These are phyloP conservation scores for Drosophila pachea DNA, from an alignment of 1,140 invertebrate species.

Conservation along the genomic window DNA sequence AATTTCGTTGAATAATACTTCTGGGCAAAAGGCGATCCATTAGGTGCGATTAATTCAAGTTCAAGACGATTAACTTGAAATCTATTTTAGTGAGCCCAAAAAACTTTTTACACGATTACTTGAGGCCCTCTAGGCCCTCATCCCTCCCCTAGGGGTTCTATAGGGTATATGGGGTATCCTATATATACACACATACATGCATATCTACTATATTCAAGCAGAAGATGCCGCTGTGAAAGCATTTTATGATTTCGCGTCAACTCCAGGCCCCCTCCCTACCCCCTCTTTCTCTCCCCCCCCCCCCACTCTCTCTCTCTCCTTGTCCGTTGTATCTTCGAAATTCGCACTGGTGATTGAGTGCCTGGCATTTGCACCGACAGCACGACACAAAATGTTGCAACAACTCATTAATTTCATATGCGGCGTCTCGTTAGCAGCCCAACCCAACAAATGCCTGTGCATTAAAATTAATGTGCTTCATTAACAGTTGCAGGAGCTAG, in stretches of 20 bases:
- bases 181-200: neutral
- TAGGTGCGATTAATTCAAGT: neutral
- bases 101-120: no score
- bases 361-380: slow-evolving; percentile 51
- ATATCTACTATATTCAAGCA: neutral
- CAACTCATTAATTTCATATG: slow-evolving; percentile 61
- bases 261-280: neutral
- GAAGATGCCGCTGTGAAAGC: slow-evolving; percentile 11
- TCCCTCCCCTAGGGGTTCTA: no score
- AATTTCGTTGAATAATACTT: slow-evolving; percentile 3
- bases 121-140: no score
- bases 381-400: slow-evolving; percentile 36
- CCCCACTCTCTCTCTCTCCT: neutral
- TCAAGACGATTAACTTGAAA: no score
- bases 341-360: slow-evolving; percentile 55
- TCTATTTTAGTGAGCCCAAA: no score
- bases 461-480: slow-evolving; percentile 66
- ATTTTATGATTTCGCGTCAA: slow-evolving; percentile 14
- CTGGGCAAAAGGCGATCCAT: slow-evolving; percentile 6
- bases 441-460: slow-evolving; percentile 35
- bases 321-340: slow-evolving; percentile 23
- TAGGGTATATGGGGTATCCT: no score
- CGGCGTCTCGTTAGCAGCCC: slow-evolving; percentile 12
- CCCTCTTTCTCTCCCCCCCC: neutral
- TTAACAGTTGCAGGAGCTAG: slow-evolving; percentile 35